phyloP scores from a whole-genome alignment of 2,888 invertebrate genomes.

The Apodemia hepburni region DNA sequence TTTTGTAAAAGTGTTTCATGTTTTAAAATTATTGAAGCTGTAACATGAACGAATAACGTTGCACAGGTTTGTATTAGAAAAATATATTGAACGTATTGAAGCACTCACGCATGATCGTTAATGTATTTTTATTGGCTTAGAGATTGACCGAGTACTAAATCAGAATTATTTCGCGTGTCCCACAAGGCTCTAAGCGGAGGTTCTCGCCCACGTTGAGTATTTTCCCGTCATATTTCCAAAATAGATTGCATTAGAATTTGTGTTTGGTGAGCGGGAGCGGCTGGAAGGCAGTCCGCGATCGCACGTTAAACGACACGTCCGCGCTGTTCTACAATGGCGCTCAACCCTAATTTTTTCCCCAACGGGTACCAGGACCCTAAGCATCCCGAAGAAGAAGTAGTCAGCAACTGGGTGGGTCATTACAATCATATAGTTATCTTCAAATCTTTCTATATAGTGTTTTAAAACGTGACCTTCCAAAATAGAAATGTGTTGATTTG shows the following conservation, averaged over 20 bases:
- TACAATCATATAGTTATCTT: conserved; percentile 26
- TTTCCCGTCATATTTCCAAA: conserved; percentile 74
- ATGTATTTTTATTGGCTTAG: conserved; percentile 18
- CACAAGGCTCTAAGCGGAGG: conserved; percentile 56
- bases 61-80: background rate
- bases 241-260: conserved; percentile 77
- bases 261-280: conserved; percentile 67
- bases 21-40: background rate
- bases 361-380: conserved; percentile 76
- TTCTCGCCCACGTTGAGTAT: conserved; percentile 65
- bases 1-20: background rate
- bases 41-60: background rate
- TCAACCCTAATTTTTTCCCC: conserved; percentile 75
- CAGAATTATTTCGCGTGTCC: conserved; percentile 40
- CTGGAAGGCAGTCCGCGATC: conserved; percentile 69
- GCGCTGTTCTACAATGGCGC: conserved; percentile 61
- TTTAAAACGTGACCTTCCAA: conserved; percentile 11
- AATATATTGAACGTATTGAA: background rate
- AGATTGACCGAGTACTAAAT: conserved; percentile 32
- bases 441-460: conserved; percentile 16
- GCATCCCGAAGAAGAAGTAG: conserved; percentile 80
- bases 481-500: conserved; percentile 7
- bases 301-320: conserved; percentile 61
- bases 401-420: conserved; percentile 81
- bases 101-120: conserved; percentile 8